These are phyloP conservation scores for Rhinolophus ferrumequinum DNA, from an alignment of 2,113 vertebrate genomes.

Conservation along the genomic window DNA sequence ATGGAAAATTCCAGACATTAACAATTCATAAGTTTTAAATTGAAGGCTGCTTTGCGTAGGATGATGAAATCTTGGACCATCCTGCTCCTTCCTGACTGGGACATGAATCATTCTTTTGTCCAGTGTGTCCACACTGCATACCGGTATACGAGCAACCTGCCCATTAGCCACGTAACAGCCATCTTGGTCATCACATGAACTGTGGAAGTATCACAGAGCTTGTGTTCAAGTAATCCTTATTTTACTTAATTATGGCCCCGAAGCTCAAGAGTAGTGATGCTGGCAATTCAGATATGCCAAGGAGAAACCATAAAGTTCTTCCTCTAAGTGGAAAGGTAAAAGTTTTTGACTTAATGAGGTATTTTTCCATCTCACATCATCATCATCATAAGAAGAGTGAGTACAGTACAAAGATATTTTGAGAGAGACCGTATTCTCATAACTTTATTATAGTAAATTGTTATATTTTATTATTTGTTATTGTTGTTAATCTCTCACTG, in stretches of 20 bases:
- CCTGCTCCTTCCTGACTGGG: not conserved
- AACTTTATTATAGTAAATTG: not conserved
- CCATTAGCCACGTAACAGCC: too few species aligned
- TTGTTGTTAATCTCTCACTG: not conserved
- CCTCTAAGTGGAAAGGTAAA: not conserved
- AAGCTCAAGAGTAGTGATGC: not conserved
- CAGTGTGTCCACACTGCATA: not conserved
- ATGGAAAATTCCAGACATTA: not conserved
- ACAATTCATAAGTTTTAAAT: not conserved
- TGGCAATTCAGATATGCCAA: not conserved
- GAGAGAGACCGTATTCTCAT: not conserved
- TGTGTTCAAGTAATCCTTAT: not conserved
- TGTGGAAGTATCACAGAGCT: not conserved
- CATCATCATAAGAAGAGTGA: not conserved
- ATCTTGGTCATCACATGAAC: not conserved
- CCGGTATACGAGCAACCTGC: too few species aligned
- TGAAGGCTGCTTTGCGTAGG: not conserved
- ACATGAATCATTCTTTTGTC: not conserved
- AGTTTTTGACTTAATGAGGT: not conserved
- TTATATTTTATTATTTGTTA: not conserved
- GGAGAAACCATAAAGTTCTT: not conserved
- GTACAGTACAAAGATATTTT: not conserved
- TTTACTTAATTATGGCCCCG: not conserved
- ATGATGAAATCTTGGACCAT: not conserved
- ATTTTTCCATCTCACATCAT: not conserved